phyloP scores from a whole-genome alignment of 2,113 vertebrate genomes.

The Mirounga angustirostris region DNA sequence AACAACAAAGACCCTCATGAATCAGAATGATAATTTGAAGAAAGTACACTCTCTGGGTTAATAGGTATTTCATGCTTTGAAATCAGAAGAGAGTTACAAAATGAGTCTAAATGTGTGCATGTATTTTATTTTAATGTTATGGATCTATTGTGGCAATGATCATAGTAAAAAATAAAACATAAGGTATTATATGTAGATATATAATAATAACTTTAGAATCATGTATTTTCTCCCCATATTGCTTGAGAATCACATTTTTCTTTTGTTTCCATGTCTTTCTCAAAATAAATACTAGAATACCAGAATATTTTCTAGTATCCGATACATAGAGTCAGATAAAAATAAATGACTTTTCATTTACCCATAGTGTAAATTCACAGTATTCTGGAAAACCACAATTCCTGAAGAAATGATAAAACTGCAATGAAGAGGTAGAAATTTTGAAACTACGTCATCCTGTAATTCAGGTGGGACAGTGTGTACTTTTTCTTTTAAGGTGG shows the following conservation, averaged over 20 bases:
- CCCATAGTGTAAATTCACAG: not conserved
- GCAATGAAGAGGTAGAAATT: not conserved
- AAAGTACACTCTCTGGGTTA: not conserved
- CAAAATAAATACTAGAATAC: not conserved
- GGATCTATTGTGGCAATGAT: not conserved
- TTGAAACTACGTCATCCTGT: not conserved
- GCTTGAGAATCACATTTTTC: not conserved
- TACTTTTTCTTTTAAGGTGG: not conserved
- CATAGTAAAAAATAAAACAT: not conserved
- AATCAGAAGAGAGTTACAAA: constrained; percentile 12
- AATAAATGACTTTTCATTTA: not conserved
- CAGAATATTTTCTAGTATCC: not conserved
- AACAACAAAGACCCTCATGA: not conserved
- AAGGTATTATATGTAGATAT: not conserved
- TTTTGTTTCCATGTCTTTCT: not conserved
- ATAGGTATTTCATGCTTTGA: not conserved
- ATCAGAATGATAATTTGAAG: not conserved
- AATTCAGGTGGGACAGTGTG: not conserved
- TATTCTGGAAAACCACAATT: constrained; percentile 11
- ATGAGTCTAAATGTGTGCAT: not conserved
- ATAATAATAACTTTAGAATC: not conserved
- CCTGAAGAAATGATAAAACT: not conserved
- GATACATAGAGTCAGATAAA: not conserved
- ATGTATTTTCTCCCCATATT: not conserved
- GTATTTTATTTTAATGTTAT: not conserved